Conservation (phyloP, 2,888 invertebrate genomes). For the Pristionchus exspectatus region DNA sequence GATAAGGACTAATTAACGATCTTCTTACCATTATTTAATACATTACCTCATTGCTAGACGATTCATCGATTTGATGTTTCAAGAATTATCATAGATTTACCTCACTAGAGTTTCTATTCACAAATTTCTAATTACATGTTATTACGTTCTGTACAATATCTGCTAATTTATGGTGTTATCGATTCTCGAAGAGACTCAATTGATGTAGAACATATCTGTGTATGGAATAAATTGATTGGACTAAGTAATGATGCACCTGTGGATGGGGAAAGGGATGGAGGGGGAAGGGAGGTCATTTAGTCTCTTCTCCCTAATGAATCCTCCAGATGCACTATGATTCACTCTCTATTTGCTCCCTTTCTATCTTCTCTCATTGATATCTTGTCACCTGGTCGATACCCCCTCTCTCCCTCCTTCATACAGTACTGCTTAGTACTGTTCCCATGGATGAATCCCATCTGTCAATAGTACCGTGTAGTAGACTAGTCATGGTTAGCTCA, state of each 20-base stretch:
- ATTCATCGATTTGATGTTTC: background rate
- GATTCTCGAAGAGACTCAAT: background rate
- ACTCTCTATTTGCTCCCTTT: constrained; percentile 34
- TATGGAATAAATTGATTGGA: constrained; percentile 45
- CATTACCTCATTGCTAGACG: background rate
- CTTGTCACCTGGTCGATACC: constrained; percentile 6
- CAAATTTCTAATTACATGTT: background rate
- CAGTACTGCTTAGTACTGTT: constrained; percentile 16
- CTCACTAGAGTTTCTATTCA: background rate
- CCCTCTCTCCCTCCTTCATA: background rate
- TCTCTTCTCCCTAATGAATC: constrained; percentile 23
- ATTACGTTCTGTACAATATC: background rate
- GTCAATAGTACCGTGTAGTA: constrained; percentile 42
- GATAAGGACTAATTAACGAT: constrained; percentile 58
- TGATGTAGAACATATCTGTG: constrained; percentile 19
- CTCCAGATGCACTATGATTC: constrained; percentile 38
- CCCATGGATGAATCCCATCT: constrained; percentile 10
- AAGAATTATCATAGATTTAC: background rate
- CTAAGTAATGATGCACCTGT: constrained; percentile 39
- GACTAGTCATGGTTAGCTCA: constrained; percentile 50
- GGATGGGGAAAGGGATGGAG: background rate
- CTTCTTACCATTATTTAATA: background rate
- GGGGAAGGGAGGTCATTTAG: constrained; percentile 9
- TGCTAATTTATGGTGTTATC: constrained; percentile 5
- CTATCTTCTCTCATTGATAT: constrained; percentile 9